Evolutionary conservation across 2,113 vertebrate species (phyloP), one percentile per base, ranked within the genome.

Genomic region (Pundamilia nyererei): DNA sequence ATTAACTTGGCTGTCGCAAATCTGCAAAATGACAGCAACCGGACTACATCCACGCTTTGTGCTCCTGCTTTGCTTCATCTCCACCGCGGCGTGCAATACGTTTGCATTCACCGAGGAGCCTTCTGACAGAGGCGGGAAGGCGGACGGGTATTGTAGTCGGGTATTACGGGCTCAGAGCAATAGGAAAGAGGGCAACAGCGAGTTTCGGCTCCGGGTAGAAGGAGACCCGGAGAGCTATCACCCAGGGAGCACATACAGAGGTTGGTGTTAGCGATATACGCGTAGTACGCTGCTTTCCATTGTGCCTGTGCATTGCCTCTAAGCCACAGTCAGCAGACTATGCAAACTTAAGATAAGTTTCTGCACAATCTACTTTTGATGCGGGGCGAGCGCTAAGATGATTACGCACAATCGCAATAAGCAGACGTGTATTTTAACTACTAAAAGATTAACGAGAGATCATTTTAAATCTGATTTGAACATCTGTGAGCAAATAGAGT

Each of bases 161-260:
- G 98, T 99, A 90, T 91, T 98, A 91, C 95, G 98, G 93, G 98
- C 97, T 86, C 98, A 98, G 88, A 97, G 97, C 92, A 97, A 96
- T 35, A 94, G 97, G 86, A 98, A 97, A 86, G 99, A 99, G 93
- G 96, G 96, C 81, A 98, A 97, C 94, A 98, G 92, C 80, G 99
- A 99, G 95, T 99, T 99, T 94, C 97, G 97, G 88, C 98, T 99
- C 80, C 97, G 98, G 90, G 97, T 99, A 51, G 99, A 99, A 91
- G 98, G 98, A 79, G 98, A 99, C 82, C 99, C 98, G 1, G 98
- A 99, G 89, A 97, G 95, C 95, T 99, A 99, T 88, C 98, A 98
- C 91, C 98, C 99, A 3, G 98, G 97, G 9, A 98, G 96, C 97
- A 99, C 97, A 92, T 99, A 99, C 95, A 97, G 97, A 94, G 99